phyloP scores from a whole-genome alignment of 2,888 invertebrate genomes.

The Lasioglossum calceatum region DNA sequence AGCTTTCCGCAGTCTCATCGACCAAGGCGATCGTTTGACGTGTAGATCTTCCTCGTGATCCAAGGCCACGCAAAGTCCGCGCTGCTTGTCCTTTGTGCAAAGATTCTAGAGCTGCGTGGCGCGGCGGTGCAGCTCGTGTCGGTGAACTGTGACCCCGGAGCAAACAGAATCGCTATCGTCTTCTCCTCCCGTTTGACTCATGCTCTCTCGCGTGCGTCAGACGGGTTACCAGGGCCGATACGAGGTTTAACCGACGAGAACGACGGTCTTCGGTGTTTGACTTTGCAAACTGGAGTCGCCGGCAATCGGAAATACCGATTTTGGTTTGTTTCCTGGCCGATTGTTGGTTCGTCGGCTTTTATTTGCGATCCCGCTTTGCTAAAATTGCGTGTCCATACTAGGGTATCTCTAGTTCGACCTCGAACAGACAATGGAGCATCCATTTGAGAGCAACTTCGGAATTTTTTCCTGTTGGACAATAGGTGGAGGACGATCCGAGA shows the following conservation, averaged over 20 bases:
- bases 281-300: not conserved
- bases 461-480: not conserved
- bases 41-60: not conserved
- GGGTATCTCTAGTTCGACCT: no score
- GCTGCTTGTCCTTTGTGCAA: constrained; percentile 21
- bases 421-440: not conserved
- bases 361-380: not conserved
- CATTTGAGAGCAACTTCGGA: not conserved
- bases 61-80: constrained; percentile 61
- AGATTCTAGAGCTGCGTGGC: not conserved
- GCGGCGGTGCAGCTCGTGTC: not conserved
- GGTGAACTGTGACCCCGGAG: constrained; percentile 68
- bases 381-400: not conserved
- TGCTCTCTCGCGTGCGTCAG: constrained; percentile 3
- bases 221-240: constrained; percentile 42
- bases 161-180: constrained; percentile 69
- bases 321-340: not conserved
- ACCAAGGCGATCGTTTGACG: no score
- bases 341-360: not conserved
- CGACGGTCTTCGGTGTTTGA: constrained; percentile 3
- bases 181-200: constrained; percentile 31
- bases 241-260: not conserved
- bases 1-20: no score
- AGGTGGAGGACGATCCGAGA: not conserved
- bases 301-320: not conserved